These are phyloP conservation scores for Tetanocera ferruginea DNA, from an alignment of 2,888 invertebrate species.

Conservation along the genomic window DNA sequence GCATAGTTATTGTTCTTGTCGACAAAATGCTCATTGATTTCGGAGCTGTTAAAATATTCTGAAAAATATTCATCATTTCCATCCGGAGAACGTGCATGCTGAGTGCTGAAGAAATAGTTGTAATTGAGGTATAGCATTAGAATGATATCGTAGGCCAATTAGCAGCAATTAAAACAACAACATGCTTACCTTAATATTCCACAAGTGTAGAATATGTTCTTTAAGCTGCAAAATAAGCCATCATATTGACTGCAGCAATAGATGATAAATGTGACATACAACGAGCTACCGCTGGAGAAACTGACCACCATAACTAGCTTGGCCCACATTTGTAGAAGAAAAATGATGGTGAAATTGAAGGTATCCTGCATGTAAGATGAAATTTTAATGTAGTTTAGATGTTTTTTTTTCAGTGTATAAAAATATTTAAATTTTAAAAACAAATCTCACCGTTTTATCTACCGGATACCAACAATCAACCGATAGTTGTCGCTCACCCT, in stretches of 20 bases:
- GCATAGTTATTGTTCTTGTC: not conserved
- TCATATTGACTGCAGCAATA: slow-evolving; percentile 43
- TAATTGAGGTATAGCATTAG: too few relatives aligned
- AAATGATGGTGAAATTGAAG: slow-evolving; percentile 33
- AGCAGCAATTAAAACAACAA: not conserved
- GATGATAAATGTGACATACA: slow-evolving; percentile 35
- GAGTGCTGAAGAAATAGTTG: slow-evolving; percentile 10
- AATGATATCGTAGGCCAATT: not conserved
- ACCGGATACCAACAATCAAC: slow-evolving; percentile 25
- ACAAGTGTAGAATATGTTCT: slow-evolving; percentile 45
- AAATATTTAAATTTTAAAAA: not conserved
- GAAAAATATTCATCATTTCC: not conserved
- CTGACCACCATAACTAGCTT: slow-evolving; percentile 36
- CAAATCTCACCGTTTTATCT: slow-evolving; percentile 3
- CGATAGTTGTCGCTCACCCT: not conserved
- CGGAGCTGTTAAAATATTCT: not conserved
- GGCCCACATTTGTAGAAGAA: slow-evolving; percentile 39
- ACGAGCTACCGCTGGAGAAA: slow-evolving; percentile 38
- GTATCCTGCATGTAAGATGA: slow-evolving; percentile 20
- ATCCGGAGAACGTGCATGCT: not conserved
- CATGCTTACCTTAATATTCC: slow-evolving; percentile 16
- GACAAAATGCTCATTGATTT: not conserved
- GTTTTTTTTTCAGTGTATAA: not conserved
- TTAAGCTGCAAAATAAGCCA: slow-evolving; percentile 37
- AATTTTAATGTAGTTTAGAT: not conserved